Conservation (phyloP, 1,140 invertebrate genomes). For the Lethocerus indicus region DNA sequence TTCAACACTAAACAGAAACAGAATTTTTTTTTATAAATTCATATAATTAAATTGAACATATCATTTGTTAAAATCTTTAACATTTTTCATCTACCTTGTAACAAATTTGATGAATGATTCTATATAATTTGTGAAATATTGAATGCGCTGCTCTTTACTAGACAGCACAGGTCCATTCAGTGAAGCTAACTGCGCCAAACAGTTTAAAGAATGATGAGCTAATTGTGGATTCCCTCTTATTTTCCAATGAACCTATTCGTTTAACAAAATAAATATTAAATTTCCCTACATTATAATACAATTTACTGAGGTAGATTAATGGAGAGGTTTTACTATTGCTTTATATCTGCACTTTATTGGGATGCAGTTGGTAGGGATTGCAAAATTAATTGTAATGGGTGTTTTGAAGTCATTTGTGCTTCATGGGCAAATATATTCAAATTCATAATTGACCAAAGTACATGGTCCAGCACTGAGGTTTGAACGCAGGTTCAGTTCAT, state of each 20-base stretch:
- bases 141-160: conserved; percentile 35
- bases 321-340: too few relatives aligned
- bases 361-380: too few relatives aligned
- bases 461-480: too few relatives aligned
- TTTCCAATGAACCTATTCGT: conserved; percentile 66
- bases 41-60: not conserved
- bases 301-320: too few relatives aligned
- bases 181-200: conserved; percentile 61
- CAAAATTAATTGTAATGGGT: too few relatives aligned
- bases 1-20: conserved; percentile 28
- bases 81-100: conserved; percentile 22
- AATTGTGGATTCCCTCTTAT: conserved; percentile 54
- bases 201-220: conserved; percentile 55
- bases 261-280: too few relatives aligned
- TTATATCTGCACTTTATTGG: too few relatives aligned
- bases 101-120: conserved; percentile 49
- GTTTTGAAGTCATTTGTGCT: too few relatives aligned
- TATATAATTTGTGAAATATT: conserved; percentile 54
- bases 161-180: conserved; percentile 52
- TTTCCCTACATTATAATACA: too few relatives aligned
- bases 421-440: too few relatives aligned
- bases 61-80: not conserved
- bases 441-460: too few relatives aligned
- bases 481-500: too few relatives aligned
- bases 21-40: not conserved